Evolutionary conservation across 2,888 invertebrate species (phyloP).

Genomic region (Eupithecia subfuscata): DNA sequence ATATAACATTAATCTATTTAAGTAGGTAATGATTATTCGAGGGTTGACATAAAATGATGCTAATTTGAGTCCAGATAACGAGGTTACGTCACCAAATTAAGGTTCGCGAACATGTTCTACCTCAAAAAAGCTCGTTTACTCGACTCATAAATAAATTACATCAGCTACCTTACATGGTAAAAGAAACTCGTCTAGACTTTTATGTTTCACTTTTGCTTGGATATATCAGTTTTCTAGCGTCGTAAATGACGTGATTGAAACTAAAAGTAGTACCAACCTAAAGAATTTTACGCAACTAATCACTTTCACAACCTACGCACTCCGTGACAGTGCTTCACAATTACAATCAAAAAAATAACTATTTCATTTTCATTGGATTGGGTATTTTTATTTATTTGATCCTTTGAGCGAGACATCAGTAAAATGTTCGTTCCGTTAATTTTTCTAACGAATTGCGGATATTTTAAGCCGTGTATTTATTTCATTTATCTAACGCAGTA

Average conservation of each 20-base stretch:
- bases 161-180: slow-evolving; percentile 41
- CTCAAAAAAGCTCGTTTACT: slow-evolving; percentile 25
- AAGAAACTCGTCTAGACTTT: slow-evolving; percentile 44
- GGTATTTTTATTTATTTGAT: neutral
- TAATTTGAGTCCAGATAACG: slow-evolving; percentile 32
- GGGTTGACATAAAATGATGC: slow-evolving; percentile 41
- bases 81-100: slow-evolving; percentile 35
- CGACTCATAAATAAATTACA: slow-evolving; percentile 33
- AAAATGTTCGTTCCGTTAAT: neutral
- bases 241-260: slow-evolving; percentile 31
- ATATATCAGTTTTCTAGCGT: slow-evolving; percentile 33
- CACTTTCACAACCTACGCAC: neutral
- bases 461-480: neutral
- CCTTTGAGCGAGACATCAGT: neutral
- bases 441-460: neutral
- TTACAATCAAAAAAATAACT: neutral
- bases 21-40: slow-evolving; percentile 27
- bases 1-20: neutral
- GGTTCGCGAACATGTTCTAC: slow-evolving; percentile 22
- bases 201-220: slow-evolving; percentile 39
- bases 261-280: slow-evolving; percentile 7
- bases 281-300: neutral
- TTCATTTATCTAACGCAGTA: neutral
- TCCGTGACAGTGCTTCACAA: neutral
- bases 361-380: neutral